Percentiles rank a stretch among this genome's conserved stretches.
Evolutionary conservation across 1,140 invertebrate genomes (phyloP).

Genomic region (Drosophila dunni): DNA sequence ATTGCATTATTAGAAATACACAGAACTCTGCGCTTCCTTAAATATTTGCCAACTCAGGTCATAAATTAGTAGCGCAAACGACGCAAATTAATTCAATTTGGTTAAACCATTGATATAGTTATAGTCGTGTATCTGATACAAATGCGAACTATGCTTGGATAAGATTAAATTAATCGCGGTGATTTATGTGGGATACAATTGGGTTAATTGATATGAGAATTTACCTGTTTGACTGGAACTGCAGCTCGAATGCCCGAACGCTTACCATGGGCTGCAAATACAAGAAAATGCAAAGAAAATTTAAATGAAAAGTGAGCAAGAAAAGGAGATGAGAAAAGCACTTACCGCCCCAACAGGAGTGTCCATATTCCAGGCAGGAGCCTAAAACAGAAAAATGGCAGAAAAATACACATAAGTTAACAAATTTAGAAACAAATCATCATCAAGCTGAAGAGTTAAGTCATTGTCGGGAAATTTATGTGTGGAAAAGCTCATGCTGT

Average conservation of each 20-base stretch:
- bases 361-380: constrained; percentile 83
- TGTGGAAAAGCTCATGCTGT: constrained; percentile 24
- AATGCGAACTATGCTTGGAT: constrained; percentile 15
- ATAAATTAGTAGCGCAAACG: constrained; percentile 15
- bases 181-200: constrained; percentile 30
- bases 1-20: constrained; percentile 4
- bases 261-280: constrained; percentile 72
- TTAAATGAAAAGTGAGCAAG: neutral
- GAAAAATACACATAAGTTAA: constrained; percentile 44
- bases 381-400: constrained; percentile 57
- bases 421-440: constrained; percentile 60
- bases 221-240: constrained; percentile 60
- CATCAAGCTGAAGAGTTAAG: constrained; percentile 44
- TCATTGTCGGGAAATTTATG: constrained; percentile 39
- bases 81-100: constrained; percentile 27
- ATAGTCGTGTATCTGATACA: constrained; percentile 1
- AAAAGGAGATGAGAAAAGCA: constrained; percentile 8
- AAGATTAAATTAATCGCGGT: constrained; percentile 34
- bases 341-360: constrained; percentile 83
- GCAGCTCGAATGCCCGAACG: constrained; percentile 59
- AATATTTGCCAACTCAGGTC: constrained; percentile 3
- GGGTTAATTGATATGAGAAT: constrained; percentile 3
- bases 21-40: constrained; percentile 2
- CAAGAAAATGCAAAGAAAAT: constrained; percentile 25
- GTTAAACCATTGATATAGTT: constrained; percentile 15